Conservation (phyloP, 2,113 vertebrate genomes). For the Narcine bancroftii region DNA sequence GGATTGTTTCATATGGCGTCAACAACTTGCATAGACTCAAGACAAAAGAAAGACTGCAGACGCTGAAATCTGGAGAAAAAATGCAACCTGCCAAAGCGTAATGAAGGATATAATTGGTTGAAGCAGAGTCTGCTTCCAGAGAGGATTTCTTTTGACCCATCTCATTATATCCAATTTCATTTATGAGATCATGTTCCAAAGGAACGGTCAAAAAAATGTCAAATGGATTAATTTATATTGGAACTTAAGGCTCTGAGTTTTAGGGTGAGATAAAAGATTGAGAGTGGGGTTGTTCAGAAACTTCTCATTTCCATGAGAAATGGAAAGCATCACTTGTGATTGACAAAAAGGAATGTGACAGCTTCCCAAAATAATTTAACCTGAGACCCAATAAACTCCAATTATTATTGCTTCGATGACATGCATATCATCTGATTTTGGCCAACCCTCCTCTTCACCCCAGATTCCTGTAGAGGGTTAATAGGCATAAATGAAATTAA, state of each 20-base stretch:
- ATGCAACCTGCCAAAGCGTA: too few species aligned
- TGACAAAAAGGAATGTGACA: background rate
- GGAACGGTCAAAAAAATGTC: background rate
- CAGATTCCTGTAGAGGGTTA: background rate
- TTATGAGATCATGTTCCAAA: slow-evolving; percentile 5
- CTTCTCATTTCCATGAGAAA: background rate
- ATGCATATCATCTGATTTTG: background rate
- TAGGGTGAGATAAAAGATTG: background rate
- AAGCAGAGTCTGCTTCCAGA: background rate
- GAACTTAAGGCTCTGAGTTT: background rate
- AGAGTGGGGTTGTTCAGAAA: background rate
- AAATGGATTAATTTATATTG: slow-evolving; percentile 1
- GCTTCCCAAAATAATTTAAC: background rate
- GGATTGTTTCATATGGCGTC: too few species aligned
- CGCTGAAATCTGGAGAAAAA: too few species aligned
- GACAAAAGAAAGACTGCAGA: background rate
- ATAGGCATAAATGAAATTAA: background rate
- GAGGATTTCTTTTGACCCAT: background rate
- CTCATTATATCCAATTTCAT: slow-evolving; percentile 35
- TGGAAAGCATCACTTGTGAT: background rate
- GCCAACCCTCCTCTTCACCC: background rate
- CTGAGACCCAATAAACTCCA: too few species aligned
- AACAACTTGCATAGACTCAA: too few species aligned
- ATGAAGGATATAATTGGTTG: background rate
- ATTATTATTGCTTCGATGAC: slow-evolving; percentile 12